Evolutionary conservation across 2,113 vertebrate genomes (phyloP), one percentile per base, ranked within the genome.

Genomic region (Nestor notabilis): DNA sequence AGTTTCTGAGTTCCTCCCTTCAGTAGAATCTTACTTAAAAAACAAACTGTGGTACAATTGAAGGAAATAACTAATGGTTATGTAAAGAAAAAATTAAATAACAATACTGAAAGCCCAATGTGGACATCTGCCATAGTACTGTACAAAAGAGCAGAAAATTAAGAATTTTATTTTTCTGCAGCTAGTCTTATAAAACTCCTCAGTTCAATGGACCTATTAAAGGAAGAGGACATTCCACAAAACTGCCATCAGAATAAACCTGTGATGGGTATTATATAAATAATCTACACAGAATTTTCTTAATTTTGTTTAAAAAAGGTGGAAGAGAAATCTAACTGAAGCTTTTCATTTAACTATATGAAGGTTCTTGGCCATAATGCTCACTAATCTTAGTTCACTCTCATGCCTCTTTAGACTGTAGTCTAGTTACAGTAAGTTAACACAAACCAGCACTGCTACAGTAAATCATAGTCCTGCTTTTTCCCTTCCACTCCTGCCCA

Each of bases 11-110:
- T 97, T 96, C 90, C 96, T 95, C 95, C 78, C 90, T 83, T 82
- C 90, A 93, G 92, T 83, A 95, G 91, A 96, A 94, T 96, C 90
- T 87, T 93, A 93, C 86, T 97, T 78, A 39, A 96, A 97, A 97
- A 97, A 92, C 86, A 96, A 95, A 90, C 94, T 87, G 49, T 82
- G 71, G 78, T 82, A 97, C 97, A 98, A 97, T 97, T 93, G 93
- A 95, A 97, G 96, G 97, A 97, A 97, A 95, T 93, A 97, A 92
- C 91, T 97, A 96, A 96, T 91, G 93, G 90, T 95, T 97, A 96
- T 95, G 83, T 92, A 92, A 96, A 97, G 96, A 96, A 96, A 94
- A 92, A 92, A 96, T 61, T 75, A 94, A 96, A 88, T 92, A 96
- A 97, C 93, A 97, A 95, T 95, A 83, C 69, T 82, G 83, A 88